Percentiles rank a stretch among this genome's conserved stretches.
Conservation (phyloP, 2,888 invertebrate species). For the Zaprionus lineosus region DNA sequence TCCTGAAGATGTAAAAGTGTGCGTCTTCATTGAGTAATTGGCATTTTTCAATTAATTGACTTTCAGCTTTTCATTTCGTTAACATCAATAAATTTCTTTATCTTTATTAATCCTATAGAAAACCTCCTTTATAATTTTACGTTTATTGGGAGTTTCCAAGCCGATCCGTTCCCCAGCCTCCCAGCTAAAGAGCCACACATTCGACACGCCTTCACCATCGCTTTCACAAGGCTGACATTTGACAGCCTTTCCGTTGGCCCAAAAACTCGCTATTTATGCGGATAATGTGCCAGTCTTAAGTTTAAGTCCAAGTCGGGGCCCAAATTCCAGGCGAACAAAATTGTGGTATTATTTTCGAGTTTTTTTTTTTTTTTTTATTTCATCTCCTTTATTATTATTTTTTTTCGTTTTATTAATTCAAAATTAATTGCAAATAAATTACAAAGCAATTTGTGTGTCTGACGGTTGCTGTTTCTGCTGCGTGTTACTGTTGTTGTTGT, state of each 20-base stretch:
- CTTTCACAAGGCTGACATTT: constrained; percentile 54
- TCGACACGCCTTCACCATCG: constrained; percentile 40
- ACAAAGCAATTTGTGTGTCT: constrained; percentile 74
- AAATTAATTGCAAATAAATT: constrained; percentile 78
- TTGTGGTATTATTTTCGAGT: constrained; percentile 36
- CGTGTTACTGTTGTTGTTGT: constrained; percentile 14
- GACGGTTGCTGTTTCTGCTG: constrained; percentile 33
- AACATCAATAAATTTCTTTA: constrained; percentile 4
- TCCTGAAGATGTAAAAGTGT: neutral
- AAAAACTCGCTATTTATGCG: constrained; percentile 41
- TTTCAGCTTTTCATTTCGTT: neutral
- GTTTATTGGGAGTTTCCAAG: neutral
- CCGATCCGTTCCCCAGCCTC: constrained; percentile 18
- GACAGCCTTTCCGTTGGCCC: constrained; percentile 39
- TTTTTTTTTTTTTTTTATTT: constrained; percentile 31
- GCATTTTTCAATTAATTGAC: neutral
- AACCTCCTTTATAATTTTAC: too few relatives aligned
- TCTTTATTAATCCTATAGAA: too few relatives aligned
- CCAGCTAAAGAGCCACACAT: constrained; percentile 25
- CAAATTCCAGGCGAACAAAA: constrained; percentile 63
- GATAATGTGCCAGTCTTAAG: constrained; percentile 35
- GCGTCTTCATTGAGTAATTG: neutral
- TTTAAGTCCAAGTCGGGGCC: constrained; percentile 57
- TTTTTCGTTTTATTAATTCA: constrained; percentile 72
- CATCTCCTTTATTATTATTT: constrained; percentile 29